Conservation (phyloP, 2,888 invertebrate species). For the Eilema sororculum region DNA sequence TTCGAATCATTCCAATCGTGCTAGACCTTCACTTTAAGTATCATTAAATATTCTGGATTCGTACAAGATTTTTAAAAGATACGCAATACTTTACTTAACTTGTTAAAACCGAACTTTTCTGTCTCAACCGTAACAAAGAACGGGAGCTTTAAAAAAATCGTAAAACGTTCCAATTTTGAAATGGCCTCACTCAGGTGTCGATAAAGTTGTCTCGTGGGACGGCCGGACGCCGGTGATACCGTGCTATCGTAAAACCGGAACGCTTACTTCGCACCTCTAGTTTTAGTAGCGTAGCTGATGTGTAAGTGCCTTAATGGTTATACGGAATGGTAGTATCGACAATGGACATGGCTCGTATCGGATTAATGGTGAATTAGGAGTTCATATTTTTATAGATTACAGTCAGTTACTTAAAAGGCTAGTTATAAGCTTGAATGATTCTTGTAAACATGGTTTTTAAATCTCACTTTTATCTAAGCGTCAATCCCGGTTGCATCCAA, state of each 20-base stretch:
- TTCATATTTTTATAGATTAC: too few species aligned
- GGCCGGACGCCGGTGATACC: slow-evolving; percentile 59
- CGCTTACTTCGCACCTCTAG: slow-evolving; percentile 68
- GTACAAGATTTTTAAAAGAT: not conserved
- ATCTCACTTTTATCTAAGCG: too few species aligned
- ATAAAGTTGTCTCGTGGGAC: slow-evolving; percentile 73
- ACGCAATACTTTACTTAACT: slow-evolving; percentile 2
- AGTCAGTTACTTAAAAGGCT: too few species aligned
- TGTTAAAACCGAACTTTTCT: slow-evolving; percentile 28
- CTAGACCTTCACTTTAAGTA: too few species aligned
- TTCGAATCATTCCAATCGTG: too few species aligned
- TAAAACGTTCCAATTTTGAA: slow-evolving; percentile 63
- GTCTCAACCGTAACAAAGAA: slow-evolving; percentile 41
- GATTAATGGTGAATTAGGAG: not conserved
- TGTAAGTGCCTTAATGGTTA: slow-evolving; percentile 44
- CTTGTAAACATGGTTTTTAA: too few species aligned
- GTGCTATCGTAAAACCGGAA: slow-evolving; percentile 73
- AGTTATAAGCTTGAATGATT: too few species aligned
- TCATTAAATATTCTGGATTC: not conserved
- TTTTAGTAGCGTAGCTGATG: slow-evolving; percentile 51
- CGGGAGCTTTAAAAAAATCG: slow-evolving; percentile 43
- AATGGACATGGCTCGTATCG: slow-evolving; percentile 6
- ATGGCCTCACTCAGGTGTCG: slow-evolving; percentile 83
- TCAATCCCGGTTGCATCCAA: too few species aligned
- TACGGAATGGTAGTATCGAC: not conserved